A percentile compares a stretch with the other conserved stretches of the same genome.
These are phyloP conservation scores for Lomographa bimaculata DNA, from an alignment of 2,888 invertebrate species.

Conservation along the genomic window DNA sequence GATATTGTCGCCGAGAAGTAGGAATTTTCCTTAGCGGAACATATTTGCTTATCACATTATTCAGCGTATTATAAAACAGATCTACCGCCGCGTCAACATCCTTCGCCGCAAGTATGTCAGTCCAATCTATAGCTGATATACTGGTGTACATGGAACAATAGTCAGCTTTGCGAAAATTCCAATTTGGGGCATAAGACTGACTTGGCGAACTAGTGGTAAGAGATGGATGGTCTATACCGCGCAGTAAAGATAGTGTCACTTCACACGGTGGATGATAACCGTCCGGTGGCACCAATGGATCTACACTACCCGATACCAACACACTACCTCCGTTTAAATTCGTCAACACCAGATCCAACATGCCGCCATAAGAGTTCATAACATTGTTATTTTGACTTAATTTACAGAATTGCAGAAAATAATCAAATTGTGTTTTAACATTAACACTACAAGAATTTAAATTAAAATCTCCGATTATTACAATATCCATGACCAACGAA, in stretches of 20 bases:
- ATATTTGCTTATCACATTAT: too few species aligned
- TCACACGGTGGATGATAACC: too few species aligned
- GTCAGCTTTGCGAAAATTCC: slow-evolving; percentile 7
- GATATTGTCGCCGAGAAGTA: not conserved
- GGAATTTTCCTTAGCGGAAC: not conserved
- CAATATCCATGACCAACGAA: not conserved
- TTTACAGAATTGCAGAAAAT: slow-evolving; percentile 7
- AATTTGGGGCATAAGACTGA: not conserved
- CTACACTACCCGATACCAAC: too few species aligned
- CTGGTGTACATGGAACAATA: not conserved
- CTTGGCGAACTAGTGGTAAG: not conserved
- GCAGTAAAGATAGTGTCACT: not conserved
- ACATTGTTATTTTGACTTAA: slow-evolving; percentile 3
- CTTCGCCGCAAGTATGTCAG: not conserved
- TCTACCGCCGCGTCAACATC: slow-evolving; percentile 1
- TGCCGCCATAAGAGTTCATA: slow-evolving; percentile 3
- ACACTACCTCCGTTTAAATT: not conserved
- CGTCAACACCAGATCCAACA: slow-evolving; percentile 11
- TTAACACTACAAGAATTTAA: slow-evolving; percentile 8
- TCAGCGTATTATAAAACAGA: slow-evolving; percentile 3
- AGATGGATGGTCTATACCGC: not conserved
- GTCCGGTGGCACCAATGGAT: too few species aligned
- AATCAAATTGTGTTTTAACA: slow-evolving; percentile 4
- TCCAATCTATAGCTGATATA: slow-evolving; percentile 7
- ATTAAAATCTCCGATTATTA: slow-evolving; percentile 8